Percentiles rank a stretch among this genome's conserved stretches.
phyloP scores from a whole-genome alignment of 2,888 invertebrate species.

The Steinernema scapterisci region DNA sequence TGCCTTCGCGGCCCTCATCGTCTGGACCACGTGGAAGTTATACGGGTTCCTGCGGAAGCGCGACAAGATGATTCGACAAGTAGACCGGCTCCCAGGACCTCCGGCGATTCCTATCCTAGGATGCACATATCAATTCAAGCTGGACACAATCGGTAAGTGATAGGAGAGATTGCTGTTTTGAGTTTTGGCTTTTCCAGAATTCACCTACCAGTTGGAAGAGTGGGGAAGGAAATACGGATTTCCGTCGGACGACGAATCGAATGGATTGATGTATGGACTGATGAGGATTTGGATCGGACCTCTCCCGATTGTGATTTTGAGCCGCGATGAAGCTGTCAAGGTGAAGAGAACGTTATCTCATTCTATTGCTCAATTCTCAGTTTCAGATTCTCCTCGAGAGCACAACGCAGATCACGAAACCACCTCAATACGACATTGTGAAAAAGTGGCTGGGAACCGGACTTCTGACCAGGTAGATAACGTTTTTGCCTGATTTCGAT shows the following conservation, averaged over 20 bases:
- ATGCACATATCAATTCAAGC: conserved; percentile 55
- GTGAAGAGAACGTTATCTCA: conserved; percentile 33
- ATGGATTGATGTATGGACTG: conserved; percentile 39
- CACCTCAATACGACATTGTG: conserved; percentile 69
- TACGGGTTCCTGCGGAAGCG: neutral
- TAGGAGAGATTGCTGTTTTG: neutral
- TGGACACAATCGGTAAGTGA: conserved; percentile 44
- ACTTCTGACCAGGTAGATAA: conserved; percentile 68
- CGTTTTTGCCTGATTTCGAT: too few species aligned
- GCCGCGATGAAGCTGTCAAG: conserved; percentile 44
- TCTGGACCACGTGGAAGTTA: conserved; percentile 7
- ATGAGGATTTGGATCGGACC: conserved; percentile 49
- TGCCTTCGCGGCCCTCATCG: conserved; percentile 2
- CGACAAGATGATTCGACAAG: neutral
- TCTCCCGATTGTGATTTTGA: conserved; percentile 43
- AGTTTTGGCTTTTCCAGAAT: conserved; percentile 36
- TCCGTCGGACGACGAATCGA: too few species aligned
- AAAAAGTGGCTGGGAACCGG: conserved; percentile 71
- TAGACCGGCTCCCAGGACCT: conserved; percentile 52
- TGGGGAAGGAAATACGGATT: conserved; percentile 37
- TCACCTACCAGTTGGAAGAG: conserved; percentile 45
- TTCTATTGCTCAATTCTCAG: neutral
- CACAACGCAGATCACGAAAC: conserved; percentile 66
- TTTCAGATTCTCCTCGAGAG: conserved; percentile 60
- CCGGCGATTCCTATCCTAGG: conserved; percentile 56